phyloP scores from a whole-genome alignment of 30 jellyfish, hydroid and myxozoan species.

The Turritopsis dohrnii region DNA sequence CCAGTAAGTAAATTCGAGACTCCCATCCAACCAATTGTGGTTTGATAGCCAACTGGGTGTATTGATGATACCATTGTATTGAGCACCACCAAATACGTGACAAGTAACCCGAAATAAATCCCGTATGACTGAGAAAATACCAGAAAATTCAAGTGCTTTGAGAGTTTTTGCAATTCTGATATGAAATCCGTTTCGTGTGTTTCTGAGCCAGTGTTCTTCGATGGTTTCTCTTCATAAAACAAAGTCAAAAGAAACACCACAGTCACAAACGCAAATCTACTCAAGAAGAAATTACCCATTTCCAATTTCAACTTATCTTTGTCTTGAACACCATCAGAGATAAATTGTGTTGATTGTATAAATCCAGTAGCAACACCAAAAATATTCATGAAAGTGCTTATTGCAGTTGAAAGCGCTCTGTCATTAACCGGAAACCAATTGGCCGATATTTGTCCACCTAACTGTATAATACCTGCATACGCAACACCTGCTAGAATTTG shows the following conservation, averaged over 20 bases:
- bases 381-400: constrained; percentile 51
- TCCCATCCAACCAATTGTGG: constrained; percentile 55
- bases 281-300: constrained; percentile 28
- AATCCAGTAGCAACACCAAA: constrained; percentile 76
- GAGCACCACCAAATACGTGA: constrained; percentile 38
- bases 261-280: constrained; percentile 35
- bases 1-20: constrained; percentile 43
- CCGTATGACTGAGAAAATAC: constrained; percentile 58
- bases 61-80: constrained; percentile 45
- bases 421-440: constrained; percentile 71
- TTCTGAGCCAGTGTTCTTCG: constrained; percentile 25
- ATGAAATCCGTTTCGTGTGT: constrained; percentile 30
- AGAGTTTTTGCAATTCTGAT: constrained; percentile 29
- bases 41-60: constrained; percentile 29
- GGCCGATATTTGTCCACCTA: constrained; percentile 62
- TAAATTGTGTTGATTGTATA: constrained; percentile 48
- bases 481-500: constrained; percentile 52
- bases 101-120: constrained; percentile 44
- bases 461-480: constrained; percentile 39
- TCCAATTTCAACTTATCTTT: constrained; percentile 28
- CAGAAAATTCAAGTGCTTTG: constrained; percentile 33
- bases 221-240: constrained; percentile 45
- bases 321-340: constrained; percentile 31
- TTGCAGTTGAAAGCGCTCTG: constrained; percentile 64
- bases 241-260: constrained; percentile 33